Evolutionary conservation across 2,113 vertebrate species (phyloP).

Genomic region (Gopherus flavomarginatus): DNA sequence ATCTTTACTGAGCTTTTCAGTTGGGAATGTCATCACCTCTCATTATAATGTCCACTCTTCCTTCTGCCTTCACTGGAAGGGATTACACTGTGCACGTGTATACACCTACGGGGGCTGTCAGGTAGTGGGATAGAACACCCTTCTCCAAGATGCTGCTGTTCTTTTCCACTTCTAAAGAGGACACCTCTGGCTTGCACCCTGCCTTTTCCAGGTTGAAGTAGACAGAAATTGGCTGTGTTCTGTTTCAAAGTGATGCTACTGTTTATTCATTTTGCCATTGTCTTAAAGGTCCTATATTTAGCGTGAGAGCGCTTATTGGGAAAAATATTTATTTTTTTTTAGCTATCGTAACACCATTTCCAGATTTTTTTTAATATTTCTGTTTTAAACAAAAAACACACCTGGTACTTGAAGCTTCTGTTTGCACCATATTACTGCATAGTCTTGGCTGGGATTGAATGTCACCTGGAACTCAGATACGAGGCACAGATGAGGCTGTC

Average conservation of each 20-base stretch:
- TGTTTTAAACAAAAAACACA: background rate
- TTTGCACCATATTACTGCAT: constrained; percentile 11
- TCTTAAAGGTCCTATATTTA: constrained; percentile 11
- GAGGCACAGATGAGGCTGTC: background rate
- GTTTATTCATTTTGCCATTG: background rate
- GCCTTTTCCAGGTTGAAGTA: background rate
- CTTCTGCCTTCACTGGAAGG: background rate
- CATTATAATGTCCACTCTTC: background rate
- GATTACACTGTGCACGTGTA: background rate
- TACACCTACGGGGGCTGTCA: background rate
- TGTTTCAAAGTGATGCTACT: background rate
- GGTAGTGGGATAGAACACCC: background rate
- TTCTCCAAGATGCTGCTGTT: background rate
- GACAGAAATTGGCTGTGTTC: background rate
- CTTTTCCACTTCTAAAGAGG: background rate
- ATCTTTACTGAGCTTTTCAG: background rate
- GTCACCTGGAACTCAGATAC: background rate
- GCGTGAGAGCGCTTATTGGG: background rate
- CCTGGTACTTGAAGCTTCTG: constrained; percentile 1
- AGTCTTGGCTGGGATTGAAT: constrained; percentile 5
- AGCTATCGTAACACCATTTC: background rate
- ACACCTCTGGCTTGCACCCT: background rate
- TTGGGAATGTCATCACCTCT: background rate
- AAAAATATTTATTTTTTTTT: background rate
- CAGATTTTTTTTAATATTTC: background rate